phyloP scores from a whole-genome alignment of 2,888 invertebrate genomes.

The Tenthredo amoena region DNA sequence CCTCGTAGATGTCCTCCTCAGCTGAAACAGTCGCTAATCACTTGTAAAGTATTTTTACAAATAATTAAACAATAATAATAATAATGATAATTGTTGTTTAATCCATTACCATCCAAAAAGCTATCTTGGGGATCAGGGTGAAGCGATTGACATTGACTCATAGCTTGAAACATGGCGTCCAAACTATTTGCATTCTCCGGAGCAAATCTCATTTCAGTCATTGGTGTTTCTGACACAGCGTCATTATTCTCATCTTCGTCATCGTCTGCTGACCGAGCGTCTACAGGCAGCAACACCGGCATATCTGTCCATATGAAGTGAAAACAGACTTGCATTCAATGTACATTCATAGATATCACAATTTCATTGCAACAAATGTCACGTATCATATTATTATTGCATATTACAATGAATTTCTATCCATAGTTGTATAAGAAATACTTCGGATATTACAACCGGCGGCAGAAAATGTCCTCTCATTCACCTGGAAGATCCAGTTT shows the following conservation, averaged over 20 bases:
- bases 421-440: background rate
- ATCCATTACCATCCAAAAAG: slow-evolving; percentile 77
- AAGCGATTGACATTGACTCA: slow-evolving; percentile 88
- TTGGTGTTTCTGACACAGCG: slow-evolving; percentile 80
- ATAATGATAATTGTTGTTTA: background rate
- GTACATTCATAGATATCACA: background rate
- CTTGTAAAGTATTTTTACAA: background rate
- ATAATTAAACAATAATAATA: background rate
- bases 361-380: background rate
- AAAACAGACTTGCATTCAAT: background rate
- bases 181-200: slow-evolving; percentile 84
- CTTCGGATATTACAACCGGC: background rate
- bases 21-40: slow-evolving; percentile 64
- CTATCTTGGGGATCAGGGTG: slow-evolving; percentile 89
- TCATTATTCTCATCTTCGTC: slow-evolving; percentile 80
- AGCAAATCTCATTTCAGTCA: slow-evolving; percentile 87
- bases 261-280: slow-evolving; percentile 73
- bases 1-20: slow-evolving; percentile 79
- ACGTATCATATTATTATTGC: background rate
- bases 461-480: slow-evolving; percentile 51
- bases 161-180: slow-evolving; percentile 86
- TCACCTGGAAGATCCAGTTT: slow-evolving; percentile 81
- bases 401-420: background rate
- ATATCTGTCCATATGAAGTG: slow-evolving; percentile 60
- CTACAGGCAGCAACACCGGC: slow-evolving; percentile 63